A percentile compares a stretch with the other conserved stretches of the same genome.
phyloP scores from a whole-genome alignment of 2,888 invertebrate species.

The Atethmia centrago region DNA sequence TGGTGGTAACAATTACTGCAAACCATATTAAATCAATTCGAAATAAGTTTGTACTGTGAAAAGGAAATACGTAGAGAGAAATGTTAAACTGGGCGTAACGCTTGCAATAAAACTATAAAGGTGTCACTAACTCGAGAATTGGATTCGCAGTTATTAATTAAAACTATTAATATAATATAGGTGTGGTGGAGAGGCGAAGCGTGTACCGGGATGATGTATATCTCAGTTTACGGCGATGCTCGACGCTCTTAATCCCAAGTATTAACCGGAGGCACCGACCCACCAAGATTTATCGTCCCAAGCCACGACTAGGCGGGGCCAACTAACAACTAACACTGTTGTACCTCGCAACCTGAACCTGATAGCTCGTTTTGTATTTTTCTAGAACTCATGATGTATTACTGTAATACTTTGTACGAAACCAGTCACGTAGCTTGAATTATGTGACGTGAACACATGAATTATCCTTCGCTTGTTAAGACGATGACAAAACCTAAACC shows the following conservation, averaged over 20 bases:
- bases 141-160: slow-evolving; percentile 63
- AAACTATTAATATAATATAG: slow-evolving; percentile 69
- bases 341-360: slow-evolving; percentile 74
- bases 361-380: slow-evolving; percentile 74
- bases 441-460: slow-evolving; percentile 64
- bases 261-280: slow-evolving; percentile 81
- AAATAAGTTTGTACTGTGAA: slow-evolving; percentile 16
- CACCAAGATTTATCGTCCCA: slow-evolving; percentile 80
- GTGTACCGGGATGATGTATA: slow-evolving; percentile 77
- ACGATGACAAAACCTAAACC: too few species aligned
- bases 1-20: too few species aligned
- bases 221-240: slow-evolving; percentile 77
- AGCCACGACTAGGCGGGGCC: slow-evolving; percentile 75
- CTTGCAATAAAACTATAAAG: slow-evolving; percentile 37
- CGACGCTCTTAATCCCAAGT: slow-evolving; percentile 81
- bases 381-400: slow-evolving; percentile 65
- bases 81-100: slow-evolving; percentile 7
- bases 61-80: slow-evolving; percentile 32
- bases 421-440: slow-evolving; percentile 65
- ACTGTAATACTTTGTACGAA: slow-evolving; percentile 62
- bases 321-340: slow-evolving; percentile 78
- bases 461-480: slow-evolving; percentile 60
- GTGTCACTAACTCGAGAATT: slow-evolving; percentile 58
- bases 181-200: slow-evolving; percentile 66
- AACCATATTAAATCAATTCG: slow-evolving; percentile 34